Evolutionary conservation across 2,113 vertebrate genomes (phyloP), one percentile per base, ranked within the genome.

Genomic region (Hyperoodon ampullatus): DNA sequence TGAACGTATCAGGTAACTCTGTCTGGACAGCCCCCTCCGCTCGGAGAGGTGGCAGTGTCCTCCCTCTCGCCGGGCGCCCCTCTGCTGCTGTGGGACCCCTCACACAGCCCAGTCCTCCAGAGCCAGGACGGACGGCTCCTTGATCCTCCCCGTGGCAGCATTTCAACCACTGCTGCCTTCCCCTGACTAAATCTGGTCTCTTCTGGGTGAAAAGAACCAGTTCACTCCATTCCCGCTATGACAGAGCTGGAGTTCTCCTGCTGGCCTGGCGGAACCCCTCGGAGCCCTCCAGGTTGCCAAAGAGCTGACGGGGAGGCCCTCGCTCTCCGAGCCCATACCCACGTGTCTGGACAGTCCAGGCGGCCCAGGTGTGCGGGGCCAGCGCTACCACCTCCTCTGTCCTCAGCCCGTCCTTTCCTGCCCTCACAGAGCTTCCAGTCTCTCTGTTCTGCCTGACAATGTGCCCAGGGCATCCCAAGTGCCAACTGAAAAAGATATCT

Each of bases 1-100:
- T 5, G 8, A 89, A 2, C 0, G 0, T 6, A 16, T 18, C 15
- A 19, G 47, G 63, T 2, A 26, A 72, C 13, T n/a, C 63, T 4
- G 39, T 58, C 39, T 6, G 19, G 68, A 61, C 15, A 42, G 39
- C 1, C 24, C 16, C 10, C 8, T 63, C 66, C 11, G 39, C 15
- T 2, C 2, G 10, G 44, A 39, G 35, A 65, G 28, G 35, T 10
- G 11, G 0, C 19, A 42, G 39, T 3, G 8, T 6, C 3, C 63
- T 28, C 55, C 47, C 71, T 84, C 19, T 1, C 24, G 28, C 19
- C 16, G 39, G 33, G 33, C 15, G 26, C 8, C 15, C 7, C 26
- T 23, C 72, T 9, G 35, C 63, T 1, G 0, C 24, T 26, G 42
- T 16, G 21, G 33, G 15, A 33, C 61, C 18, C 14, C 21, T 6